Conservation (phyloP, 2,113 vertebrate genomes). For the Morone chrysops region DNA sequence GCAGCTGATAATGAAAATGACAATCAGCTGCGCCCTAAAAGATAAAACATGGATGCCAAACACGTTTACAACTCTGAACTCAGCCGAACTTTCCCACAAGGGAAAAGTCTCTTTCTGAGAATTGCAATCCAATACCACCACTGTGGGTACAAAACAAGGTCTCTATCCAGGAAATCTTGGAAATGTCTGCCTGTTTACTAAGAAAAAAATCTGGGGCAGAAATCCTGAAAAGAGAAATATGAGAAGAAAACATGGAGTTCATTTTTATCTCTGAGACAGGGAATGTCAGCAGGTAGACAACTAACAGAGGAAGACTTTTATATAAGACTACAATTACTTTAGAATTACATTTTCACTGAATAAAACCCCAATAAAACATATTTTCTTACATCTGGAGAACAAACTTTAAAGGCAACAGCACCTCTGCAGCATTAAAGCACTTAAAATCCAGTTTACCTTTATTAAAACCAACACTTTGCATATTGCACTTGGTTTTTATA, state of each 20-base stretch:
- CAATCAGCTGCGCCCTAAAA: no score
- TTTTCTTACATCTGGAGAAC: no score
- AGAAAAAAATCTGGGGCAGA: background rate
- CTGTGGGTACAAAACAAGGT: constrained; percentile 45
- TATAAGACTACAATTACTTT: background rate
- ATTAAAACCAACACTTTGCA: no score
- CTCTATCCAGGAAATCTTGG: constrained; percentile 43
- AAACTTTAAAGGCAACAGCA: no score
- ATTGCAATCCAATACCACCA: constrained; percentile 28
- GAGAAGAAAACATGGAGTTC: background rate
- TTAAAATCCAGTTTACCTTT: no score
- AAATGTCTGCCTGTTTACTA: constrained; percentile 35
- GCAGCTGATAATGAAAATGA: background rate
- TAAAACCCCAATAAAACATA: no score
- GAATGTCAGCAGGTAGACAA: background rate
- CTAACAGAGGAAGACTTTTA: background rate
- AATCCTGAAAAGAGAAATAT: background rate
- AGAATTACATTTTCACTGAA: background rate
- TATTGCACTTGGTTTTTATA: no score
- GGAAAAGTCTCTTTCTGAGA: constrained; percentile 42
- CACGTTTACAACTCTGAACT: background rate
- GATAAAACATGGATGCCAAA: background rate
- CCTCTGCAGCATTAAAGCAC: no score
- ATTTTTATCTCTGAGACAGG: background rate
- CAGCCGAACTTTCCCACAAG: background rate